Evolutionary conservation across 2,888 invertebrate species (phyloP).

Genomic region (Tromatobia lineatoria): DNA sequence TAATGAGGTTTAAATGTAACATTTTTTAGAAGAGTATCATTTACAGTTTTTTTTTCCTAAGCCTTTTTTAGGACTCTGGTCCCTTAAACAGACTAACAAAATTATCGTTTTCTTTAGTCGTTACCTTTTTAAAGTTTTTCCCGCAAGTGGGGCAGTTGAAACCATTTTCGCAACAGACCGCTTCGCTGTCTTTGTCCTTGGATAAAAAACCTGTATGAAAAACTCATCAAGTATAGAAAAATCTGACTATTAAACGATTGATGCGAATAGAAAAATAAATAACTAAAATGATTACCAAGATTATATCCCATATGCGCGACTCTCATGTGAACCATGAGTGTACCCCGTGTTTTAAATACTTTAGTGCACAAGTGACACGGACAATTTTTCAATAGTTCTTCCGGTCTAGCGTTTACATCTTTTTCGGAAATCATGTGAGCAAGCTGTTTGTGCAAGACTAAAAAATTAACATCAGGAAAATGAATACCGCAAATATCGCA

Average conservation of each 20-base stretch:
- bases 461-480: slow-evolving; percentile 90
- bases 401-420: slow-evolving; percentile 74
- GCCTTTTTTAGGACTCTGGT: no score
- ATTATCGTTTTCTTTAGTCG: background rate
- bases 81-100: no score
- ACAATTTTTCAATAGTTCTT: slow-evolving; percentile 86
- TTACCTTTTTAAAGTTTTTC: slow-evolving; percentile 85
- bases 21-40: no score
- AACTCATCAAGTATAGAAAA: slow-evolving; percentile 4
- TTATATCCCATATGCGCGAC: slow-evolving; percentile 91
- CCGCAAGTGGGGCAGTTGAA: slow-evolving; percentile 84
- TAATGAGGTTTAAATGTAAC: no score
- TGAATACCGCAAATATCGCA: slow-evolving; percentile 91
- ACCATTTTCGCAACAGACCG: slow-evolving; percentile 76
- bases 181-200: slow-evolving; percentile 73
- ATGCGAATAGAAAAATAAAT: background rate
- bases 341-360: slow-evolving; percentile 93
- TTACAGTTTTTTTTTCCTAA: no score
- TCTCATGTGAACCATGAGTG: slow-evolving; percentile 92
- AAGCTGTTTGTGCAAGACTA: slow-evolving; percentile 91
- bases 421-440: slow-evolving; percentile 86
- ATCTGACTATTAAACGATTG: background rate
- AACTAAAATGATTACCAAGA: slow-evolving; percentile 72
- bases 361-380: slow-evolving; percentile 93
- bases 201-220: slow-evolving; percentile 72